Evolutionary conservation across 2,797 vertebrate species (phyloP).

Genomic region (Rhynchonycteris naso): DNA sequence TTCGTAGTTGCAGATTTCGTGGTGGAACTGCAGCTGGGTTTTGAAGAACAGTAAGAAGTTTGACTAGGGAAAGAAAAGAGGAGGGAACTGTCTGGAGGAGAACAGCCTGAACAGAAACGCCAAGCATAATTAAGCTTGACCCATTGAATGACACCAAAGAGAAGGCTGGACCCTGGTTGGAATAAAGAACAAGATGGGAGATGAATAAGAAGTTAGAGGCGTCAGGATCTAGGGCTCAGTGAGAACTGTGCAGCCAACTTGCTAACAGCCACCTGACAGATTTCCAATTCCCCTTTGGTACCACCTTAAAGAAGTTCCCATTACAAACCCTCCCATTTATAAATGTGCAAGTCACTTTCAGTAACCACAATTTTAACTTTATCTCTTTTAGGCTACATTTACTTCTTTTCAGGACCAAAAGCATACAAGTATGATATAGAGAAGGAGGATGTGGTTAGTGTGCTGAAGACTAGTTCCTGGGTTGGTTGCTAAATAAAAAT

Average conservation of each 20-base stretch:
- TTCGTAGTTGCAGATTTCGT: neutral
- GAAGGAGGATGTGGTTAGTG: slow-evolving; percentile 80
- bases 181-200: neutral
- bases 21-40: neutral
- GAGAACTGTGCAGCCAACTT: neutral
- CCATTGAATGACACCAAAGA: neutral
- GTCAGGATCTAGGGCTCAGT: neutral
- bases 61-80: neutral
- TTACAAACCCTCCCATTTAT: neutral
- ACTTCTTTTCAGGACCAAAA: slow-evolving; percentile 83
- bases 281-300: neutral
- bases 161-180: neutral
- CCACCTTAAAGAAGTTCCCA: neutral
- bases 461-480: slow-evolving; percentile 80
- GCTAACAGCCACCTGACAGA: neutral
- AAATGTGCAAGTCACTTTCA: neutral
- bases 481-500: slow-evolving; percentile 72
- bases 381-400: slow-evolving; percentile 82
- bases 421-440: slow-evolving; percentile 78
- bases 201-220: too few relatives aligned
- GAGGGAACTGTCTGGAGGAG: neutral
- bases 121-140: neutral
- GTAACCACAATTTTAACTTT: slow-evolving; percentile 59
- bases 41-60: neutral
- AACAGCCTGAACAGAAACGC: neutral